A percentile compares a stretch with the other conserved stretches of the same genome.
These are phyloP conservation scores for Melangyna quadrimaculata DNA, from an alignment of 2,888 invertebrate genomes.

Conservation along the genomic window DNA sequence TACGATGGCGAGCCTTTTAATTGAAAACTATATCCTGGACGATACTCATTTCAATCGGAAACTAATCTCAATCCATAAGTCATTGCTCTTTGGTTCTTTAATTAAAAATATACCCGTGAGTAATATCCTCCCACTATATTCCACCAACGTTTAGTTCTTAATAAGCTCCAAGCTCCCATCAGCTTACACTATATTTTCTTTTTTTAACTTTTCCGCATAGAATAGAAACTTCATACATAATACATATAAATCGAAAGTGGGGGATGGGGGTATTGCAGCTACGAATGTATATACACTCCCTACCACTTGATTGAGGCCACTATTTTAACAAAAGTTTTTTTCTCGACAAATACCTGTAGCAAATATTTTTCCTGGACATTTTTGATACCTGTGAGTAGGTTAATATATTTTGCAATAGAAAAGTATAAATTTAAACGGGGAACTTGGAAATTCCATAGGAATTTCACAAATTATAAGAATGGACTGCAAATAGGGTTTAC, in stretches of 20 bases:
- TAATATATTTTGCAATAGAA: too few species aligned
- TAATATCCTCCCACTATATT: slow-evolving; percentile 38
- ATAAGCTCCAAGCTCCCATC: slow-evolving; percentile 24
- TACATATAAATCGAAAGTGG: not conserved
- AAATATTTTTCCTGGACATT: too few species aligned
- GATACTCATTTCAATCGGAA: slow-evolving; percentile 54
- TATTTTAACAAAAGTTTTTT: too few species aligned
- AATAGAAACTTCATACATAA: not conserved
- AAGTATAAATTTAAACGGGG: too few species aligned
- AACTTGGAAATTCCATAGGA: too few species aligned
- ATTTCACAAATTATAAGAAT: too few species aligned
- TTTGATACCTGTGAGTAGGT: too few species aligned
- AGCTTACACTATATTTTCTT: not conserved
- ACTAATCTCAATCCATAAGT: slow-evolving; percentile 60
- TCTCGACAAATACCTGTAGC: too few species aligned
- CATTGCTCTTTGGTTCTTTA: slow-evolving; percentile 53
- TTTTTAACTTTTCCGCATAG: not conserved
- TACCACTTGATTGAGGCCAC: too few species aligned
- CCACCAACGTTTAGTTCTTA: slow-evolving; percentile 53
- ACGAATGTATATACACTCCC: too few species aligned
- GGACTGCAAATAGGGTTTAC: too few species aligned
- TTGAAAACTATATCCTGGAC: slow-evolving; percentile 19
- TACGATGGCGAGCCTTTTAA: not conserved
- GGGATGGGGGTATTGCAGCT: not conserved
- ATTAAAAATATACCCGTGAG: slow-evolving; percentile 57